Percentiles rank a stretch among this genome's conserved stretches.
These are phyloP conservation scores for Sebastes steindachneri DNA, from an alignment of 2,797 vertebrate genomes.

Conservation along the genomic window DNA sequence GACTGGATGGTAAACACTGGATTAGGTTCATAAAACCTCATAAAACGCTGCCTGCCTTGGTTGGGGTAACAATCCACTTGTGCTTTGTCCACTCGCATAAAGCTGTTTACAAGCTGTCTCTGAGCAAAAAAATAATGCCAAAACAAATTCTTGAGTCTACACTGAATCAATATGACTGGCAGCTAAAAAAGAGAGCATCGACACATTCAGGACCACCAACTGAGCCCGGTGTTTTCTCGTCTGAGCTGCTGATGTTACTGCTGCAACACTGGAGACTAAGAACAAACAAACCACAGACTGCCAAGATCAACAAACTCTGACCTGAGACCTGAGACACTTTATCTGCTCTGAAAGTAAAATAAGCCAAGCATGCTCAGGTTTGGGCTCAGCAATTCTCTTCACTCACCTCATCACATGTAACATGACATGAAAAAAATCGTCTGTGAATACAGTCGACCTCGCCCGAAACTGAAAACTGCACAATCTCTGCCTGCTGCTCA, in stretches of 20 bases:
- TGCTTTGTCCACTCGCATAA: constrained; percentile 25
- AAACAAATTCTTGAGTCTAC: background rate
- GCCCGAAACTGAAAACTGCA: constrained; percentile 22
- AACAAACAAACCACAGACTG: constrained; percentile 23
- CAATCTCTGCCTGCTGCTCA: constrained; percentile 49
- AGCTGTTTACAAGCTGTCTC: constrained; percentile 56
- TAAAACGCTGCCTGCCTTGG: constrained; percentile 20
- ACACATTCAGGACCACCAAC: constrained; percentile 38
- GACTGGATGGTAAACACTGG: constrained; percentile 15
- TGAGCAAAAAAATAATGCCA: constrained; percentile 18
- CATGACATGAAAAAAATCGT: background rate
- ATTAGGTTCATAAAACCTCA: constrained; percentile 29
- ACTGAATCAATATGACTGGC: constrained; percentile 24
- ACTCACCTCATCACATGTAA: constrained; percentile 1
- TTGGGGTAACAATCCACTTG: constrained; percentile 19
- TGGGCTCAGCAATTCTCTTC: background rate
- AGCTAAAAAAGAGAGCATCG: constrained; percentile 29
- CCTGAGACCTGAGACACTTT: constrained; percentile 14
- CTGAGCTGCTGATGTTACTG: constrained; percentile 39
- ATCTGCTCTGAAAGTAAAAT: constrained; percentile 24
- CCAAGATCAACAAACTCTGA: constrained; percentile 17
- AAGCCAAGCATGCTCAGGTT: constrained; percentile 11
- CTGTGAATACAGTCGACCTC: background rate
- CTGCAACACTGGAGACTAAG: constrained; percentile 32
- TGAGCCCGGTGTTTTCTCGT: constrained; percentile 53